Conservation (phyloP, 2,113 vertebrate genomes). For the Pteropus alecto region DNA sequence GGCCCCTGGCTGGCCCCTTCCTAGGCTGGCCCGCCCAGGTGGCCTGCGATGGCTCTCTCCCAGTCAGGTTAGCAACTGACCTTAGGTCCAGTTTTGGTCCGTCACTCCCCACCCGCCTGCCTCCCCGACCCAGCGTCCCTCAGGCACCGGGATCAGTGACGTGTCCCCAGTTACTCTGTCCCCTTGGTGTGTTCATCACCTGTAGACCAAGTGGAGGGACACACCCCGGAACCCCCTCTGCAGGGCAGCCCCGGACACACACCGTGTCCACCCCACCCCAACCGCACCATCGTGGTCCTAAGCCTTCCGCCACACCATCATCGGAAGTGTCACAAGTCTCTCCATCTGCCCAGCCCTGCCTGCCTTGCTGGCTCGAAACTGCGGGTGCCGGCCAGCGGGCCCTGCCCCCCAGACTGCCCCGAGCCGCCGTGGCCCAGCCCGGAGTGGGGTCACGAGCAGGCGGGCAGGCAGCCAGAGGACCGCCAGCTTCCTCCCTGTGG, state of each 20-base stretch:
- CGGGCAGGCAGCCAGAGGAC: neutral
- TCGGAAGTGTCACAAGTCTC: accelerated
- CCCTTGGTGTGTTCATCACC: neutral
- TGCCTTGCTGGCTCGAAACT: accelerated
- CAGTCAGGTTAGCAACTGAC: too few relatives aligned
- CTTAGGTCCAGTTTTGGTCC: neutral
- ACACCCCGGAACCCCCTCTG: neutral
- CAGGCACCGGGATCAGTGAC: neutral
- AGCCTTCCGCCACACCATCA: neutral
- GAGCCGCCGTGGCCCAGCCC: accelerated
- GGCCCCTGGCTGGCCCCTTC: too few relatives aligned
- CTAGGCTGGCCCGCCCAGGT: neutral
- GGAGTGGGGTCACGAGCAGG: neutral
- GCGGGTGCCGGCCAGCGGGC: neutral
- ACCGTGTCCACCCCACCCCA: neutral
- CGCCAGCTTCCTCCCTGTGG: neutral
- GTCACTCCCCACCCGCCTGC: neutral
- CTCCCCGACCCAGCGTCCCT: neutral
- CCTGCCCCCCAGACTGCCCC: too few relatives aligned
- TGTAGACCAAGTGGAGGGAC: neutral
- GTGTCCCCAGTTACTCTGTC: too few relatives aligned
- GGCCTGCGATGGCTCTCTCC: neutral
- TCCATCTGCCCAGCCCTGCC: neutral
- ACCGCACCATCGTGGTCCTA: neutral
- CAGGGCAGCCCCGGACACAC: neutral